A percentile compares a stretch with the other conserved stretches of the same genome.
Evolutionary conservation across 2,888 invertebrate genomes (phyloP).

Genomic region (Lasioglossum vierecki): DNA sequence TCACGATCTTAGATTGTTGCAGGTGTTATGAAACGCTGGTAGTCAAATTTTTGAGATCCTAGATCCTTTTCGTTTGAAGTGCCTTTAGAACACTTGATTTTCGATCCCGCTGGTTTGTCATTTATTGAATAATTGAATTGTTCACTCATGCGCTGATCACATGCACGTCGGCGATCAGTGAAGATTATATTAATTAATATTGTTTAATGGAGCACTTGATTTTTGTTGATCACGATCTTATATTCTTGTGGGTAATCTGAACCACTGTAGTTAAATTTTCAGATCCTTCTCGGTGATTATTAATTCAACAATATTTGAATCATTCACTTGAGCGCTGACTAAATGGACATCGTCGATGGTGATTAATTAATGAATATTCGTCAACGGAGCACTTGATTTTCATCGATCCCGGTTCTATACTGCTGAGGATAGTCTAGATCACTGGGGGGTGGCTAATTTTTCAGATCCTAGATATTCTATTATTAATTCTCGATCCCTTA

Average conservation of each 20-base stretch:
- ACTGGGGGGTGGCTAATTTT: neutral
- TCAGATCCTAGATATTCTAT: neutral
- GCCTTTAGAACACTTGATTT: neutral
- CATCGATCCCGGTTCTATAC: neutral
- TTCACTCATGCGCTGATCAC: neutral
- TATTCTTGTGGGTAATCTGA: neutral
- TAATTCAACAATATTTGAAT: neutral
- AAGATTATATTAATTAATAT: neutral
- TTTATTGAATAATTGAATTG: neutral
- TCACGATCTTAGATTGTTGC: too few relatives aligned
- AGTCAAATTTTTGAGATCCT: neutral
- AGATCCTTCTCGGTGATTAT: neutral
- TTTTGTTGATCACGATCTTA: neutral
- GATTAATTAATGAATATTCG: slow-evolving; percentile 14
- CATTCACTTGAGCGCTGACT: neutral
- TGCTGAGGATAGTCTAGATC: neutral
- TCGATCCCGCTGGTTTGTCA: neutral
- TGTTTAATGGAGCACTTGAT: neutral
- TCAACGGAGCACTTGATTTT: neutral
- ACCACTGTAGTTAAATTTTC: too few relatives aligned
- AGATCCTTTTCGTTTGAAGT: neutral
- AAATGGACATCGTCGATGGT: neutral
- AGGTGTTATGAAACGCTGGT: too few relatives aligned
- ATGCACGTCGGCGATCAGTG: neutral
- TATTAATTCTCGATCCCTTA: neutral